Percentiles rank a stretch among this genome's conserved stretches.
phyloP scores from a whole-genome alignment of 2,113 vertebrate genomes.

The Tautogolabrus adspersus region DNA sequence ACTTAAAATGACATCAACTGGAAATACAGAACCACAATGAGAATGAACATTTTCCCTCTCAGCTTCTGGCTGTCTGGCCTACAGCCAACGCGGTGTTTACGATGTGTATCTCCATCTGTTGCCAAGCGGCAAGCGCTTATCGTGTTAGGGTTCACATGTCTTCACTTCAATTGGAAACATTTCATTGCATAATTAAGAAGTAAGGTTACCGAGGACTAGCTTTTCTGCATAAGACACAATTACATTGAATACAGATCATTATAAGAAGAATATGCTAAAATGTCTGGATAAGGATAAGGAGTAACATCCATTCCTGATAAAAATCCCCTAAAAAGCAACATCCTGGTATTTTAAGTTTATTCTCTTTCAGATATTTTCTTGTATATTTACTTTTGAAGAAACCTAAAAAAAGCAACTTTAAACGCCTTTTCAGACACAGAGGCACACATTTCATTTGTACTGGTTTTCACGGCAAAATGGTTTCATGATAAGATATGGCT shows the following conservation, averaged over 20 bases:
- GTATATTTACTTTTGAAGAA: too few relatives aligned
- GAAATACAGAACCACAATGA: neutral
- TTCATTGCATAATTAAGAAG: neutral
- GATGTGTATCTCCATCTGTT: conserved; percentile 25
- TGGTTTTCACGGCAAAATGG: too few relatives aligned
- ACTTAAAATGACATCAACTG: neutral
- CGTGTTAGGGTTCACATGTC: neutral
- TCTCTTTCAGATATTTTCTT: neutral
- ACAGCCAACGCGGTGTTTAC: conserved; percentile 2
- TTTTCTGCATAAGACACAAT: neutral
- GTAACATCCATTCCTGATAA: too few relatives aligned
- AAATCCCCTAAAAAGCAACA: neutral
- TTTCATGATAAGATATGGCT: too few relatives aligned
- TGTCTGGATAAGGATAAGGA: neutral
- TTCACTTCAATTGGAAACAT: neutral
- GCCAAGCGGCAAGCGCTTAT: conserved; percentile 31
- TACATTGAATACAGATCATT: neutral
- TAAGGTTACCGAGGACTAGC: neutral
- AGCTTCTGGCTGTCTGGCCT: conserved; percentile 19
- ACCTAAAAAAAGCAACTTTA: too few relatives aligned
- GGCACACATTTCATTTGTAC: too few relatives aligned
- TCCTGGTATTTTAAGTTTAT: neutral
- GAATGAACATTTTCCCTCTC: conserved; percentile 23
- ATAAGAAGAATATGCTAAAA: too few relatives aligned
- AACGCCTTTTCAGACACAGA: neutral